Conservation (phyloP, 2,888 invertebrate species). For the Patella depressa region DNA sequence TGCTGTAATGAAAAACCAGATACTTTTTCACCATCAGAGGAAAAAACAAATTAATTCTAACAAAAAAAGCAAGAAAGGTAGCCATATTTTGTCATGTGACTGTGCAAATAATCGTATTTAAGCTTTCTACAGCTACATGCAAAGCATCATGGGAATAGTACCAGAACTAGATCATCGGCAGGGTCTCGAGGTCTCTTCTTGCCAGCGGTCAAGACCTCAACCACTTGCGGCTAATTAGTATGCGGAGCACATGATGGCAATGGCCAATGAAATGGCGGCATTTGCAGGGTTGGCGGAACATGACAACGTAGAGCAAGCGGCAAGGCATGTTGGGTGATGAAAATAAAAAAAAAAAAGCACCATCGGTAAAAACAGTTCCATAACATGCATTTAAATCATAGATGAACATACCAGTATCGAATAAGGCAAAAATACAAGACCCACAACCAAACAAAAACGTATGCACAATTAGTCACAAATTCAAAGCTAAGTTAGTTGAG, state of each 20-base stretch:
- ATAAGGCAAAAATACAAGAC: slow-evolving; percentile 10
- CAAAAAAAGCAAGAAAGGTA: slow-evolving; percentile 29
- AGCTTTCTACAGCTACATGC: slow-evolving; percentile 71
- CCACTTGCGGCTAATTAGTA: slow-evolving; percentile 72
- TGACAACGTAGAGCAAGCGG: slow-evolving; percentile 72
- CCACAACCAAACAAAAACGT: slow-evolving; percentile 12
- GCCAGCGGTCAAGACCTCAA: slow-evolving; percentile 79
- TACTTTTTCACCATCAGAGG: slow-evolving; percentile 22
- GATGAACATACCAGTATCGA: slow-evolving; percentile 23
- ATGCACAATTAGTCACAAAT: slow-evolving; percentile 8
- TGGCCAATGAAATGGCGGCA: slow-evolving; percentile 70
- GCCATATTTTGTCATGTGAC: slow-evolving; percentile 66
- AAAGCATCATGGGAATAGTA: slow-evolving; percentile 76
- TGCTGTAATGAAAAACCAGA: slow-evolving; percentile 26
- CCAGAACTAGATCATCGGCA: slow-evolving; percentile 93
- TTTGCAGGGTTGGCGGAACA: slow-evolving; percentile 72
- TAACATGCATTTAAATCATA: slow-evolving; percentile 59
- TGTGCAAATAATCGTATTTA: slow-evolving; percentile 65
- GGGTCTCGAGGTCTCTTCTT: slow-evolving; percentile 93
- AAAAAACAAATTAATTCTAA: slow-evolving; percentile 28
- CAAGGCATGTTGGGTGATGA: slow-evolving; percentile 72
- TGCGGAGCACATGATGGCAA: slow-evolving; percentile 70
- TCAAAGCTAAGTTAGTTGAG: slow-evolving; percentile 7
- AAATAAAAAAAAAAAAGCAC: slow-evolving; percentile 70
- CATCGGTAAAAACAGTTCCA: slow-evolving; percentile 64